Percentiles rank a stretch among this genome's conserved stretches.
phyloP scores from a whole-genome alignment of 1,140 invertebrate species.

The Caerostris darwini region DNA sequence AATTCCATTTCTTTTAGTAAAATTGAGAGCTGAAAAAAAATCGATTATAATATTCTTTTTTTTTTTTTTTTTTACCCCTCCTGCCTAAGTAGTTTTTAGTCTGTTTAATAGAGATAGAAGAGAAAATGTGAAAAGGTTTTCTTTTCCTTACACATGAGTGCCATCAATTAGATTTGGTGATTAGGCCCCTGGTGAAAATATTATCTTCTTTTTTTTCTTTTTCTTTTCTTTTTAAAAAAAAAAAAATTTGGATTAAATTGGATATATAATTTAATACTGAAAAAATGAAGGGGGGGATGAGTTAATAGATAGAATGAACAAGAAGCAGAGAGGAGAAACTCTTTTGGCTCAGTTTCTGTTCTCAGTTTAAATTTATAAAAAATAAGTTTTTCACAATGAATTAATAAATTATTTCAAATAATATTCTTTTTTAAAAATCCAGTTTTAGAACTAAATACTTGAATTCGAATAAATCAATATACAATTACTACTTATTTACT shows the following conservation, averaged over 20 bases:
- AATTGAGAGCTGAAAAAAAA: background rate
- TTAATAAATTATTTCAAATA: constrained; percentile 1
- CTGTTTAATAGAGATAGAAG: constrained; percentile 59
- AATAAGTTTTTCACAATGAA: background rate
- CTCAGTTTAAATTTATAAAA: background rate
- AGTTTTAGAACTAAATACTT: background rate
- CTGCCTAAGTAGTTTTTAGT: background rate
- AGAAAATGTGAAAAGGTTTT: background rate
- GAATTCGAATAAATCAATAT: background rate
- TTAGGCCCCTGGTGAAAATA: background rate
- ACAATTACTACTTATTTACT: background rate
- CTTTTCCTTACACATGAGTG: background rate
- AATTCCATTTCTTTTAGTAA: constrained; percentile 7
- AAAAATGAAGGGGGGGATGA: background rate
- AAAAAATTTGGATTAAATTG: constrained; percentile 14
- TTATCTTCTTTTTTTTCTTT: background rate
- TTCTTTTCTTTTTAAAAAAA: background rate
- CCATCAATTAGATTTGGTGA: constrained; percentile 31
- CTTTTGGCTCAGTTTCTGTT: background rate
- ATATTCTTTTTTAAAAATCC: background rate
- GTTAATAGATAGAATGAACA: background rate
- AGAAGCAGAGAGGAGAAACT: background rate
- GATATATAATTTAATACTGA: background rate
- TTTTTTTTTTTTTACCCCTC: constrained; percentile 21
- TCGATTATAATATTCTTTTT: background rate